phyloP scores from a whole-genome alignment of 2,888 invertebrate species.

The Ophioninae sp. region DNA sequence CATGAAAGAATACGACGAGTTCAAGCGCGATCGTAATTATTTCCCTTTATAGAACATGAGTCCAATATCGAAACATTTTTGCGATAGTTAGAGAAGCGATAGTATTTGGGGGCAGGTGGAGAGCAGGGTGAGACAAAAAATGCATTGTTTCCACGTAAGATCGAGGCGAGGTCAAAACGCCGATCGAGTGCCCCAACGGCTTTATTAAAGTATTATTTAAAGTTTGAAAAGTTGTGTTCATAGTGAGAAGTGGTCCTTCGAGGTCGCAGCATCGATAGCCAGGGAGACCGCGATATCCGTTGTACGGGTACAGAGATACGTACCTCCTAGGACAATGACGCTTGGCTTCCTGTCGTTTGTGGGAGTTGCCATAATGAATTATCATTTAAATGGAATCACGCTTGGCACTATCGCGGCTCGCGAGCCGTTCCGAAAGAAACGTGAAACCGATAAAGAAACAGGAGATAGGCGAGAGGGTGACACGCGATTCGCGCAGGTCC shows the following conservation, averaged over 20 bases:
- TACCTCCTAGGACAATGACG: constrained; percentile 78
- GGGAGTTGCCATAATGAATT: constrained; percentile 74
- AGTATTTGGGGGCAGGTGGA: neutral
- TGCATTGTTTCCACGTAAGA: neutral
- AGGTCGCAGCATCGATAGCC: constrained; percentile 1
- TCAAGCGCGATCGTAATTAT: too few species aligned
- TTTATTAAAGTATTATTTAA: neutral
- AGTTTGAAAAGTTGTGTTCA: neutral
- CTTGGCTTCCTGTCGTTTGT: constrained; percentile 74
- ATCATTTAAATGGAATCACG: constrained; percentile 68
- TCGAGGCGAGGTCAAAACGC: neutral
- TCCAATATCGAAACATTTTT: too few species aligned
- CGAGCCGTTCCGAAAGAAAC: neutral
- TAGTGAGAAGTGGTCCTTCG: neutral
- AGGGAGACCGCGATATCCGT: neutral
- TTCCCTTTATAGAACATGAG: too few species aligned
- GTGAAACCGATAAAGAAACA: constrained; percentile 1
- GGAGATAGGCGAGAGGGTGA: constrained; percentile 27
- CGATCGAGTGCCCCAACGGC: neutral
- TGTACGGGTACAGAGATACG: constrained; percentile 43
- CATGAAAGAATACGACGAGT: neutral
- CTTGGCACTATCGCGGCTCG: constrained; percentile 33
- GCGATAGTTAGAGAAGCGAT: neutral
- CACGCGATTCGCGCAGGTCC: neutral
- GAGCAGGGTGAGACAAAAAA: neutral